Evolutionary conservation across 1,140 invertebrate genomes (phyloP), one percentile per base, ranked within the genome.

Genomic region (Pseudomyrmex sp.): DNA sequence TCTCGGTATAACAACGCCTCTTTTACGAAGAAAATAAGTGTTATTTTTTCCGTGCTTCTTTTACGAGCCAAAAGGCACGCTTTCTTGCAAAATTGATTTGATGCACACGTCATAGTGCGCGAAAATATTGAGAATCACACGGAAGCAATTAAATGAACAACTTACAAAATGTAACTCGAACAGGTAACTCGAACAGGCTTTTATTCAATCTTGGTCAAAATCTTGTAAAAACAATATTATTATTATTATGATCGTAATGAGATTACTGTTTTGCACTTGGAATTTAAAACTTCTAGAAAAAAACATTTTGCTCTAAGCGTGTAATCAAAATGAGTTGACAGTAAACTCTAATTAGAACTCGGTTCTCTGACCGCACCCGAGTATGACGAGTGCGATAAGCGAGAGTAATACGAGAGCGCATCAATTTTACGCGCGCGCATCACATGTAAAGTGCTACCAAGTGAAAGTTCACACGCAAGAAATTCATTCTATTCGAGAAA

Each of bases 391-490:
- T 23, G n/a, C 23, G 62, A n/a, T 58, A 56, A 52, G 48, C 15
- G 23, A 18, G 65, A 54, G 20, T 70, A 35, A 35, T 59, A 58
- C 52, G 48, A 72, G 10, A 75, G 52, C 48, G 56, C 18, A 50
- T 76, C 63, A 44, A 85, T 82, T 63, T 59, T 35, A 72, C 61
- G 26, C 68, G 46, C 61, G 26, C 68, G 46, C 63, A 2, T 13
- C 9, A 61, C 26, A 23, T 56, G 35, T 72, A 69, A 74, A 72
- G n/a, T n/a, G n/a, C 9, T 52, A 52, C 20, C 59, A 12, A 74
- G 86, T 84, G 86, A 87, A 87, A 87, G 86, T 70, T 35, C 35
- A 4, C 46, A 52, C 65, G 83, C 77, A 62, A n/a, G 20, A 48
- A 58, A 66, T 68, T 73, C 66, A 52, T 77, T 52, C 50, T 50